Evolutionary conservation across 1,140 invertebrate species (phyloP).

Genomic region (Gryon sp.): DNA sequence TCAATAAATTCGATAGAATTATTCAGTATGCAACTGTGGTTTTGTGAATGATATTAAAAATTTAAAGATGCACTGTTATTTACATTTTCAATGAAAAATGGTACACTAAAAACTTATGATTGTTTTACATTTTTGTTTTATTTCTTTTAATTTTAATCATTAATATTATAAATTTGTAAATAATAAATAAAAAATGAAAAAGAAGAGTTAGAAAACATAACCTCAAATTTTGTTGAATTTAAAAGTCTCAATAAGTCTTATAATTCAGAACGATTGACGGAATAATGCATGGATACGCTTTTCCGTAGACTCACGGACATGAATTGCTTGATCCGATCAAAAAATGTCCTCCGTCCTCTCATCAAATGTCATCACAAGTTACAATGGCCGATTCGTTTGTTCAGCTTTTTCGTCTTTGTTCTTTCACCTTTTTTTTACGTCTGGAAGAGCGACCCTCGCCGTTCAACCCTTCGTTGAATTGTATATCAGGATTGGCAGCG

Average conservation of each 20-base stretch:
- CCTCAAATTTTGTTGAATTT: not conserved
- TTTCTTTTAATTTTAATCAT: too few relatives aligned
- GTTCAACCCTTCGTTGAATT: slow-evolving; percentile 48
- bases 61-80: too few relatives aligned
- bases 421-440: slow-evolving; percentile 47
- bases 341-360: too few relatives aligned
- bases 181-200: too few relatives aligned
- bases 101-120: too few relatives aligned
- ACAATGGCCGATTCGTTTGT: slow-evolving; percentile 68
- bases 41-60: too few relatives aligned
- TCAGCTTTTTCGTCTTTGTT: slow-evolving; percentile 56
- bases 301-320: slow-evolving; percentile 71
- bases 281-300: slow-evolving; percentile 50
- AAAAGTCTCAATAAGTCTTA: not conserved
- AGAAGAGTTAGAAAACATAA: not conserved
- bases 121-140: too few relatives aligned
- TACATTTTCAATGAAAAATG: too few relatives aligned
- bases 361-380: slow-evolving; percentile 73
- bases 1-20: too few relatives aligned
- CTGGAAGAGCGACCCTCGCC: slow-evolving; percentile 40
- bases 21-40: too few relatives aligned
- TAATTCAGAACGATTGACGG: slow-evolving; percentile 21
- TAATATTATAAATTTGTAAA: too few relatives aligned
- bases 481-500: slow-evolving; percentile 55
- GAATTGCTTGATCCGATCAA: slow-evolving; percentile 76